Evolutionary conservation across 2,888 invertebrate genomes (phyloP), one percentile per base, ranked within the genome.

Genomic region (Automeris io): DNA sequence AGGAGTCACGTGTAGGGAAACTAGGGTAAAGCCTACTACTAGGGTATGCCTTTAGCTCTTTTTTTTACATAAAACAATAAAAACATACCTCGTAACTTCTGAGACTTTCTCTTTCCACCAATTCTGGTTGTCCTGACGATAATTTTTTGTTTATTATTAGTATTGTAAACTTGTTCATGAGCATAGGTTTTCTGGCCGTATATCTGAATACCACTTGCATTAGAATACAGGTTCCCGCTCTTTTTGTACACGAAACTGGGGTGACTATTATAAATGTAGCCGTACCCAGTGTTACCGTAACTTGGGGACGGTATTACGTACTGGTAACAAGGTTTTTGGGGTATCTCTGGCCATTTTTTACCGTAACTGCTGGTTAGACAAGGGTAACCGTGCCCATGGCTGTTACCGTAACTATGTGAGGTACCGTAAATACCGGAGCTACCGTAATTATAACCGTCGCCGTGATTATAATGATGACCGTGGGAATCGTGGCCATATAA

Each of bases 141-240:
- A 0, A 85, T 58, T 41, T 81, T 78, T 23, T 73, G 69, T 26
- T 66, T 73, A 39, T 71, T 67, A 35, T 74, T 77, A 0, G 68
- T 52, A 19, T 67, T 70, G 34, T 72, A 70, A 1, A 73, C 61
- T 39, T 80, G 78, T 1, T 55, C 66, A 0, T 74, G 68, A 0
- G 78, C 79, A 33, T 83, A 76, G 1, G 49, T 51, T 13, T 62
- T 62, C 16, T 60, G 57, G 0, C 56, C 61, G 9, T 65, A 54
- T 1, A 55, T 54, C 1, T 50, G n/a, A 33, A 58, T 54, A 2
- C 51, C 51, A 11, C 45, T 68, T 0, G 43, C 40, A 23, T 64
- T 40, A 19, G 64, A 61, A 2, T 56, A 65, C 3, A 67, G 54
- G 9, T 69, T 69, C 8, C 64, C 58, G 12, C 61, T 67, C 18